Percentiles rank a stretch among this genome's conserved stretches.
Conservation (phyloP, 2,113 vertebrate species). For the Puntigrus tetrazona region DNA sequence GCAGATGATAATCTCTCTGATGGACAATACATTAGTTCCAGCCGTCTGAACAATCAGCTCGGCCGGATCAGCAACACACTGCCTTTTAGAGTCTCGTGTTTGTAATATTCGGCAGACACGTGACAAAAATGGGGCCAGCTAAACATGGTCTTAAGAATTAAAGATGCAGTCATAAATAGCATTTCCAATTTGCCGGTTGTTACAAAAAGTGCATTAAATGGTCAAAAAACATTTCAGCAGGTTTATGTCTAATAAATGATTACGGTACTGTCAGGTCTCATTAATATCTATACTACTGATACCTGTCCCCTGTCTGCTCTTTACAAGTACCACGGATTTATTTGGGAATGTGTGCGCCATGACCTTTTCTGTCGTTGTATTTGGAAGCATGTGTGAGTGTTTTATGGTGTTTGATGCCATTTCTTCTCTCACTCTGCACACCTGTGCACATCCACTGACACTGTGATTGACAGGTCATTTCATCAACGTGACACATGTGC, state of each 20-base stretch:
- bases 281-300: background rate
- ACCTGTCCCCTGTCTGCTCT: background rate
- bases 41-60: constrained; percentile 30
- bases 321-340: constrained; percentile 5
- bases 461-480: constrained; percentile 44
- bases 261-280: background rate
- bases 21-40: constrained; percentile 54
- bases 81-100: background rate
- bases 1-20: constrained; percentile 47
- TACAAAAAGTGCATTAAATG: background rate
- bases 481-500: constrained; percentile 28
- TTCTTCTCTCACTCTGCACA: constrained; percentile 10
- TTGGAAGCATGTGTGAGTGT: constrained; percentile 15
- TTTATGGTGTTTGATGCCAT: background rate
- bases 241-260: background rate
- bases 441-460: constrained; percentile 32
- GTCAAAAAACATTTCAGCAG: background rate
- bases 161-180: background rate
- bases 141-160: background rate
- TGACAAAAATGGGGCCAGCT: background rate
- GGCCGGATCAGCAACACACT: background rate
- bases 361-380: constrained; percentile 1
- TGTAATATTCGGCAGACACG: background rate
- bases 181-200: background rate
- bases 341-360: background rate